Evolutionary conservation across 2,113 vertebrate species (phyloP).

Genomic region (Indri indri): DNA sequence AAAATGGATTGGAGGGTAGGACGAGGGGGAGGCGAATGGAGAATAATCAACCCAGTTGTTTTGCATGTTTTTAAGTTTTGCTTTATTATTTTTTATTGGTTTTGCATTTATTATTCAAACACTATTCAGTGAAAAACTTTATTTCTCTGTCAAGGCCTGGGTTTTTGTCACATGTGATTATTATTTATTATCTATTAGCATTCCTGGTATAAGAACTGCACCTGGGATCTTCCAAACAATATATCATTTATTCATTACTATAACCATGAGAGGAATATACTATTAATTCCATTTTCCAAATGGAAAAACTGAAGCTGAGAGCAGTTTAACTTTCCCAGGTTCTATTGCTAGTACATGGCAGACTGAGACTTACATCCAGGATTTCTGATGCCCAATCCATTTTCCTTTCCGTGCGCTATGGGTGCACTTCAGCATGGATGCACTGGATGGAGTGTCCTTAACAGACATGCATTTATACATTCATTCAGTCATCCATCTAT

Average conservation of each 20-base stretch:
- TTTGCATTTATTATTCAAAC: not conserved
- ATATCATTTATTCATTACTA: not conserved
- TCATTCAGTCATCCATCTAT: no score
- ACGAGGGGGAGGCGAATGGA: not conserved
- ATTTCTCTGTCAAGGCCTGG: not conserved
- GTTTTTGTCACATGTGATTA: not conserved
- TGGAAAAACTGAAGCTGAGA: not conserved
- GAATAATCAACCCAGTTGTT: not conserved
- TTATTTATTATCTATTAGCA: not conserved
- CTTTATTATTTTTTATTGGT: not conserved
- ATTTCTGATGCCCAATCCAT: not conserved
- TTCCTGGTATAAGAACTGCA: not conserved
- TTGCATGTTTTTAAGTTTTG: not conserved
- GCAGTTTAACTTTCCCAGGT: not conserved
- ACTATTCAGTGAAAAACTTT: not conserved
- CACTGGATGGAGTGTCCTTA: not conserved
- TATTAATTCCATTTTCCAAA: not conserved
- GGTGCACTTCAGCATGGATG: not conserved
- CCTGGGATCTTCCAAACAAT: not conserved
- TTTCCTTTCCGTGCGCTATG: not conserved
- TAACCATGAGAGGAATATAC: not conserved
- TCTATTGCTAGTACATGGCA: not conserved
- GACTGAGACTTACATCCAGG: not conserved
- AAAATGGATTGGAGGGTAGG: not conserved
- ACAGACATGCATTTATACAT: not conserved